Base-by-base conservation (phyloP, 2,888 invertebrate species). In the Acheta domesticus region DNA sequence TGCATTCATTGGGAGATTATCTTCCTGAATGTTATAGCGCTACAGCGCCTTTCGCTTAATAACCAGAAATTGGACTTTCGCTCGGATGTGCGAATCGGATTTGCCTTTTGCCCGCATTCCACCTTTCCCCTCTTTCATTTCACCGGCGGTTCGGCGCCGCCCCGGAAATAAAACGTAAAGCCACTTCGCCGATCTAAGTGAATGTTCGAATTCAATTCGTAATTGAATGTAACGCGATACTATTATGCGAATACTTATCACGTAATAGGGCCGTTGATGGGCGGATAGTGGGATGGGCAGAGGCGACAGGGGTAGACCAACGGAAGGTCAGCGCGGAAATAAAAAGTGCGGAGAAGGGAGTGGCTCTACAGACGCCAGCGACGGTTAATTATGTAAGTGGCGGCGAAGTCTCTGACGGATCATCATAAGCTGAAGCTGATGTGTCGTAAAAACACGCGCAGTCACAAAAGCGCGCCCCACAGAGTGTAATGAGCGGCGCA, bases 131-230 rank as follows among this genome's bases (percentile, higher is more conserved):
- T n/a, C 62, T 62, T 62, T 62, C n/a, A 62, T 62, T 62, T 62
- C n/a, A 62, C 8, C 36, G 62, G 14, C 62, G 12, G 16, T 12
- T 19, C 14, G n/a, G 62, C 62, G 14, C 16, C 62, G 62, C 14
- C 16, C 62, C 14, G 62, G 62, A 62, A 62, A 62, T 62, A 8
- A n/a, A 62, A n/a, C 62, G 62, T n/a, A 62, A 62, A n/a, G n/a
- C 16, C n/a, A 11, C 14, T n/a, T 62, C 62, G 14, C 8, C 62
- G 62, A 14, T 62, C 16, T 62, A 62, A 62, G 62, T 62, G 62
- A 62, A 62, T 62, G 62, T 62, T 62, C 62, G 62, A 62, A 62
- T 62, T 62, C 62, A 62, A 62, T 62, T 62, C 62, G 16, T 62
- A 62, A 62, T 62, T 62, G 62, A 62, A 62, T 62, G 62, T 62